A percentile compares a stretch with the other conserved stretches of the same genome.
phyloP scores from a whole-genome alignment of 2,797 vertebrate genomes.

The Kryptolebias ocellatus region DNA sequence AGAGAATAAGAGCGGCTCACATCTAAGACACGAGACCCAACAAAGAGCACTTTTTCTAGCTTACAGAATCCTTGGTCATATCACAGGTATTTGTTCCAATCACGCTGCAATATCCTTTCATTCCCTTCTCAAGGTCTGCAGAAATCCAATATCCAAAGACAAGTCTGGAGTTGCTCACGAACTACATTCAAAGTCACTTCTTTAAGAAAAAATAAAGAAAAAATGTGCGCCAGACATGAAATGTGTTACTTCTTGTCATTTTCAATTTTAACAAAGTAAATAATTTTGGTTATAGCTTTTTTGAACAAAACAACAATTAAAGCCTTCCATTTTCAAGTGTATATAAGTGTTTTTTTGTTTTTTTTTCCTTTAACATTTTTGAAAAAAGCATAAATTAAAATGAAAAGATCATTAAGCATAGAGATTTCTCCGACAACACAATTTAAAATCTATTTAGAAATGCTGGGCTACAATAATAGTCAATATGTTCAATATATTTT shows the following conservation, averaged over 20 bases:
- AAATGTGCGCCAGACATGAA: neutral
- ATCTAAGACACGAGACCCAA: constrained; percentile 21
- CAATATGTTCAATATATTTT: too few relatives aligned
- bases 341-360: too few relatives aligned
- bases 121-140: constrained; percentile 1
- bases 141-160: constrained; percentile 2
- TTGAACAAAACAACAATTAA: too few relatives aligned
- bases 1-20: constrained; percentile 23
- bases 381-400: too few relatives aligned
- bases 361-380: too few relatives aligned
- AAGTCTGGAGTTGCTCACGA: constrained; percentile 5
- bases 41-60: constrained; percentile 24
- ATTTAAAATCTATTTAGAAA: too few relatives aligned
- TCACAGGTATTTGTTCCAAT: constrained; percentile 31
- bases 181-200: neutral
- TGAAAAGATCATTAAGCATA: too few relatives aligned
- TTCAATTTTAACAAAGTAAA: neutral
- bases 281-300: neutral
- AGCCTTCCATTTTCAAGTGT: too few relatives aligned
- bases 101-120: constrained; percentile 16
- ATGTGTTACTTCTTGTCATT: neutral
- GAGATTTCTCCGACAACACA: too few relatives aligned
- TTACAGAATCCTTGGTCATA: constrained; percentile 33
- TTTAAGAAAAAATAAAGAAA: neutral
- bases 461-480: too few relatives aligned